Base-by-base conservation (phyloP, 2,113 vertebrate genomes). In the Tringa solitaria region DNA sequence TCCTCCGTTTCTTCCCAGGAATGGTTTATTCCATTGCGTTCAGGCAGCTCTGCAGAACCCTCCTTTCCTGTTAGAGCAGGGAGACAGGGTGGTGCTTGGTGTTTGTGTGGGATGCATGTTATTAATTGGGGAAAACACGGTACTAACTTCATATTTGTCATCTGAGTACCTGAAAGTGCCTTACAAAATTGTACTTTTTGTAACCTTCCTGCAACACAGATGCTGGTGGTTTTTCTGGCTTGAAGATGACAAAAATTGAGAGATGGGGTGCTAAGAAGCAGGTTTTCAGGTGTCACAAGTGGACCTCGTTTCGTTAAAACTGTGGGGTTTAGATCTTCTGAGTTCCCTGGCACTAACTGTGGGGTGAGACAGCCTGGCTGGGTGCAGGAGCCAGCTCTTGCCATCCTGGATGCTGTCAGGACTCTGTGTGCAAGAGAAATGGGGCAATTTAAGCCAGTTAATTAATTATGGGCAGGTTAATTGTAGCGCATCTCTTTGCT, bases 1-100 rank as follows among this genome's bases (percentile, higher is more conserved):
- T 37, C 9, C 16, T 81, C n/a, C 3, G 2, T 27, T 24, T 28
- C 24, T 17, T 59, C 22, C 33, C 0, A 0, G 43, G 83, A 39
- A n/a, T 6, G 32, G 41, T 12, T 19, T 63, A 56, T 84, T 43
- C 14, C 35, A 41, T 20, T 12, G 23, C 0, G 0, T 48, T 50
- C n/a, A 18, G 72, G 60, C 70, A 56, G 57, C 64, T 4, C 54
- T 28, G 18, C 20, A 21, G 51, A 43, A 53, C 11, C 30, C 12
- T 76, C 50, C 10, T 33, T 35, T 21, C 14, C 35, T 11, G 12
- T 23, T 45, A 10, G 77, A 46, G 43, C 8, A 24, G 41, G 1
- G 50, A 73, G 59, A 35, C 14, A 12, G 26, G 12, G 15, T 1
- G 6, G 14, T 72, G 69, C 32, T 27, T 48, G 2, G 7, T 26